Evolutionary conservation across 1,140 invertebrate species (phyloP).

Genomic region (Marisa cornuarietis): DNA sequence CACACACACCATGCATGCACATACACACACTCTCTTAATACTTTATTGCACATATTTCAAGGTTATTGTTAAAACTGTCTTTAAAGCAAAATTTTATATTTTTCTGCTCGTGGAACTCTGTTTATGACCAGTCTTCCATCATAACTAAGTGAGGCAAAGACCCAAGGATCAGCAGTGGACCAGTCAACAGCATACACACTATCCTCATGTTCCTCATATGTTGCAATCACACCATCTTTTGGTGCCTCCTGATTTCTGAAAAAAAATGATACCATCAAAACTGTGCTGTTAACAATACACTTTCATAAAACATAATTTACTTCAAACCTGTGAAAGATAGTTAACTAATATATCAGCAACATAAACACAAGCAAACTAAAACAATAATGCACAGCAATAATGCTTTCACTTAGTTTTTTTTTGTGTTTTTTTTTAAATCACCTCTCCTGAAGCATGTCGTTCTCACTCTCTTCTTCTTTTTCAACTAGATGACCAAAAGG

Average conservation of each 20-base stretch:
- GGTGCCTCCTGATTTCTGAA: constrained; percentile 45
- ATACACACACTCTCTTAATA: not conserved
- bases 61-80: not conserved
- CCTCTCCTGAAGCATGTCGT: constrained; percentile 57
- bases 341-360: too few species aligned
- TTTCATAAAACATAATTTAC: too few species aligned
- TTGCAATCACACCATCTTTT: constrained; percentile 83
- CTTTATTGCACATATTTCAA: not conserved
- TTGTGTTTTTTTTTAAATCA: not conserved
- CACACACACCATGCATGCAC: not conserved
- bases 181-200: constrained; percentile 97
- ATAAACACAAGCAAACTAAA: too few species aligned
- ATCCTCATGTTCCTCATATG: constrained; percentile 97
- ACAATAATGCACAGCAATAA: too few species aligned
- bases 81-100: constrained; percentile 75
- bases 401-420: too few species aligned
- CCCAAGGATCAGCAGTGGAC: constrained; percentile 97
- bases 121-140: constrained; percentile 94
- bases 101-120: constrained; percentile 88
- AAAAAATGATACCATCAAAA: not conserved
- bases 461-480: constrained; percentile 68
- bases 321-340: too few species aligned
- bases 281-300: too few species aligned
- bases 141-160: constrained; percentile 96
- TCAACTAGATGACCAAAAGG: constrained; percentile 72